Base-by-base conservation (phyloP, 2,888 invertebrate species). In the Sinopyrophorus schimmeli region DNA sequence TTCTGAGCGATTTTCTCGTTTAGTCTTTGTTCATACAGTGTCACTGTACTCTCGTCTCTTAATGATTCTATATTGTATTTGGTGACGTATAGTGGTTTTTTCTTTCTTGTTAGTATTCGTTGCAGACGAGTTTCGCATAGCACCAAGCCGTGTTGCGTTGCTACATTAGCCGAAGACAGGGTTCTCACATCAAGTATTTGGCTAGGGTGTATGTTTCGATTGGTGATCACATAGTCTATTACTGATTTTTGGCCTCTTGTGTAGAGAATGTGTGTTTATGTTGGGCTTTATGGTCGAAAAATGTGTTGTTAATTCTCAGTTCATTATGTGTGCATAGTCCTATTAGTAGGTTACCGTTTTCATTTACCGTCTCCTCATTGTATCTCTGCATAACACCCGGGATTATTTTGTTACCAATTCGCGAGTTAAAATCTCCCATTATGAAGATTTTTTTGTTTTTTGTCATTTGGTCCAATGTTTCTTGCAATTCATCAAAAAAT, bases 21-120 rank as follows among this genome's bases (percentile, higher is more conserved):
- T 17, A 32, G 5, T 32, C 18, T 16, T 10, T 32, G 17, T 18
- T 32, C 3, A 5, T 18, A 32, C 11, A 32, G 11, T 15, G 18
- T 18, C 12, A 12, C 12, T 27, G 10, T 5, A n/a, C 15, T 31
- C n/a, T 7, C 16, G 16, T 31, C n/a, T 5, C 16, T n/a, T 15
- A 31, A 31, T 12, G 14, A 14, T 7, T 31, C 31, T 31, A 11
- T 20, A 28, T 28, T 28, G 6, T 12, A 28, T 28, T 28, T 28
- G 6, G 3, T 4, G 3, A 12, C 28, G 5, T 3, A 11, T 3
- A 11, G 4, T 3, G 28, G 28, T 11, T 3, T 10, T 28, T 28
- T 28, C 12, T 14, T 28, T 28, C 12, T 28, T 10, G n/a, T n/a
- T 24, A 24, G 10, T 4, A 5, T 4, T 9, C 3, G 9, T 24